Base-by-base conservation (phyloP, 2,888 invertebrate species). In the Andrena minutula region DNA sequence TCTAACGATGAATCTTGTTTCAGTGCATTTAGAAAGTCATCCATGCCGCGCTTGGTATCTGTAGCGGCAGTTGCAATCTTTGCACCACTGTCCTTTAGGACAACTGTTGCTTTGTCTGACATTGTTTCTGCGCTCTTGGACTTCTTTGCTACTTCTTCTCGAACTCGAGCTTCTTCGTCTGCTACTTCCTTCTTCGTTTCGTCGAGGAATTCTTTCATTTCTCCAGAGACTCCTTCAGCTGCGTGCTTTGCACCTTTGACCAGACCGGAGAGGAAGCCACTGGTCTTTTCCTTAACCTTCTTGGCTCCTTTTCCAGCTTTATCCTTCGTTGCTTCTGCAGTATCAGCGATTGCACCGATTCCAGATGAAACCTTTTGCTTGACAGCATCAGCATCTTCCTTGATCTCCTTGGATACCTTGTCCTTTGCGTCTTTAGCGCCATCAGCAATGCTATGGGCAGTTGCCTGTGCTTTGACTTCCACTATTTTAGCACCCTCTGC, bases 261-360 rank as follows among this genome's bases (percentile, higher is more conserved):
- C 3, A 92, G 83, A 2, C 91, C 91, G 0, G 92, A 91, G 2
- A 92, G 80, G 51, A 92, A 91, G 0, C 90, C 89, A 0, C 88
- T 81, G 2, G 79, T 60, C 70, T 92, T 92, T 0, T 91, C 89
- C 56, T 90, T 91, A 0, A 82, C 83, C 51, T 91, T 90, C 58
- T 91, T 91, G 0, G 83, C 86, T 23, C 86, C 79, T 30, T 90
- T 88, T 1, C 85, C 71, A 7, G 84, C 69, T 75, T 90, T 89
- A n/a, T 77, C 92, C 70, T 58, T 88, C 51, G 47, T 68, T 35
- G 94, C 91, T 12, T 95, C 94, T 86, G 94, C 94, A 88, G 95
- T 94, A 90, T 94, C 95, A 69, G 68, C 51, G 5, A 75, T 49
- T 4, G 83, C 84, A 5, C 85, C 78, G 0, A 64, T 41, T 4